Evolutionary conservation across 2,888 invertebrate species (phyloP), one percentile per base, ranked within the genome.

Genomic region (Parnassius mnemosyne): DNA sequence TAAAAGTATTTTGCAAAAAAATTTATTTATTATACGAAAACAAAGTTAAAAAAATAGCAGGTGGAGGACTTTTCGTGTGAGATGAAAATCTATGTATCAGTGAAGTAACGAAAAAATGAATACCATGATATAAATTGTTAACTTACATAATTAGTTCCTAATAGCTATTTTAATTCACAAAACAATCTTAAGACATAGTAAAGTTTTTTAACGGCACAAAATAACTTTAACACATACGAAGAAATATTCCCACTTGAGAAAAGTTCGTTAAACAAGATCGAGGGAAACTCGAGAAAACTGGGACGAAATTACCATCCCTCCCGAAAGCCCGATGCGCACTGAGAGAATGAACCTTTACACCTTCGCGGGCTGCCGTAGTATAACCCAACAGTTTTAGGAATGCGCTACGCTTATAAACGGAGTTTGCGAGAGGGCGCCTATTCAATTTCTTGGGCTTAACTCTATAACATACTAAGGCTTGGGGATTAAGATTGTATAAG

Each of bases 341-440:
- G 84, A 78, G 74, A 72, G 76, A 77, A 76, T 72, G 74, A 72
- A 71, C 73, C 71, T 68, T 75, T 74, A 64, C 69, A 68, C 68
- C 69, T 69, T 57, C 66, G 68, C 73, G 66, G 71, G 65, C 75
- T 86, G 80, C 87, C 85, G 88, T 87, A 88, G 87, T 88, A 88
- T 88, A 81, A 87, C 69, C 65, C 76, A 66, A 67, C 61, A 43
- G 70, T 63, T 74, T 68, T 51, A 65, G 65, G 52, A 61, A 46
- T 43, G 46, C 62, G 51, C 54, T 52, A 55, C 51, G 55, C 53
- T 61, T 64, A 53, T 53, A 53, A 53, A 34, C 7, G 55, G 51
- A 61, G 61, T 57, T 51, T 65, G 60, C 53, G 46, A 51, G 53
- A 51, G 42, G 12, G 16, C 46, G 64, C 49, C 64, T 69, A 66